Conservation (phyloP, 2,113 vertebrate species). For the Sphaerodactylus townsendi region DNA sequence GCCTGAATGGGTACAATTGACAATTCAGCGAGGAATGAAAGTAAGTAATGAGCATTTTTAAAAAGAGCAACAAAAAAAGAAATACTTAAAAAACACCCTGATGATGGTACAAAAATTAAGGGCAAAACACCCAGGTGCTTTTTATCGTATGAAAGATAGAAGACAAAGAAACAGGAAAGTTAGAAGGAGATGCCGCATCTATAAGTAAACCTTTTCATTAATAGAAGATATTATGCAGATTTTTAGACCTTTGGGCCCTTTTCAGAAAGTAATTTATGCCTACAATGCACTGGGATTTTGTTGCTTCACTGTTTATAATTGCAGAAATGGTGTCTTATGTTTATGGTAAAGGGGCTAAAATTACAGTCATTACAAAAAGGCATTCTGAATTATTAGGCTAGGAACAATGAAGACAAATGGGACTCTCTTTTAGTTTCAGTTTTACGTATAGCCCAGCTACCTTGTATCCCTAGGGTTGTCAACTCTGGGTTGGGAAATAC, state of each 20-base stretch:
- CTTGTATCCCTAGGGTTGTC: no score
- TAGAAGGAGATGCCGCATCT: background rate
- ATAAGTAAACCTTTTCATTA: background rate
- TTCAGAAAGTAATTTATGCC: background rate
- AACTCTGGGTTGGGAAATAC: no score
- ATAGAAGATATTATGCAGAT: background rate
- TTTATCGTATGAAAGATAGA: background rate
- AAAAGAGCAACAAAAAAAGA: background rate
- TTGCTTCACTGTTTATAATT: slow-evolving; percentile 14
- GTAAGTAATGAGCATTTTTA: slow-evolving; percentile 5
- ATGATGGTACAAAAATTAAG: background rate
- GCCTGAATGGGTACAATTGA: background rate
- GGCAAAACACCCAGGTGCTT: background rate
- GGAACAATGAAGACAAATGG: background rate
- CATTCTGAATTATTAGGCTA: background rate
- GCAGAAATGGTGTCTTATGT: background rate
- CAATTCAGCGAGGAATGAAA: slow-evolving; percentile 20
- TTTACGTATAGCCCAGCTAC: no score
- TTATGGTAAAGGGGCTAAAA: slow-evolving; percentile 32
- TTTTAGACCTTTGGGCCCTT: background rate
- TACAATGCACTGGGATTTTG: background rate
- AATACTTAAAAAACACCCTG: background rate
- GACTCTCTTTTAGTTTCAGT: no score
- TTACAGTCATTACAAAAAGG: background rate
- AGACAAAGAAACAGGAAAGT: background rate